Percentiles rank a stretch among this genome's conserved stretches.
Conservation (phyloP, 2,113 vertebrate genomes). For the Scolopax mira region DNA sequence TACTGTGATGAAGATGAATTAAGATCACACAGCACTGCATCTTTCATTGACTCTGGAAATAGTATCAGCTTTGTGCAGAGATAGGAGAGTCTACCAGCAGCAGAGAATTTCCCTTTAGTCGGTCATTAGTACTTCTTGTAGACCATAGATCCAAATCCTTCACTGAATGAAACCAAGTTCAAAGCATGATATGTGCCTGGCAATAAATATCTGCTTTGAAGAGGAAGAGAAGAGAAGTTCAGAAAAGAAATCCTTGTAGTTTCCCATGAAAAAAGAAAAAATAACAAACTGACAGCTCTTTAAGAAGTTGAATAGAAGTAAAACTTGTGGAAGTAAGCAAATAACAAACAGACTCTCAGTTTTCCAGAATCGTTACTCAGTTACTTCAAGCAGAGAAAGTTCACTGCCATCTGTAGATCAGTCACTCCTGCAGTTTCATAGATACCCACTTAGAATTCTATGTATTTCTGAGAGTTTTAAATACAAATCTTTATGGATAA, state of each 20-base stretch:
- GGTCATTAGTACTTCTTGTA: slow-evolving; percentile 25
- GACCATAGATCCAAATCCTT: slow-evolving; percentile 29
- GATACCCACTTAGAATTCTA: background rate
- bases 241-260: background rate
- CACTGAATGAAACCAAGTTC: slow-evolving; percentile 18
- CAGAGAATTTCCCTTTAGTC: background rate
- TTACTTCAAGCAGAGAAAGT: background rate
- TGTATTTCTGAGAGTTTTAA: slow-evolving; percentile 6
- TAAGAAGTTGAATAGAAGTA: background rate
- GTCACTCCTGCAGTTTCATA: background rate
- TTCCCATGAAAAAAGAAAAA: background rate
- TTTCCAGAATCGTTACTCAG: background rate
- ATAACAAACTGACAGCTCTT: background rate
- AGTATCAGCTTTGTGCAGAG: background rate
- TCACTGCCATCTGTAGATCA: background rate
- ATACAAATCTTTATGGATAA: background rate
- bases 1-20: background rate
- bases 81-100: background rate
- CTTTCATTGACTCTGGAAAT: slow-evolving; percentile 20
- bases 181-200: background rate
- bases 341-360: background rate
- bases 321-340: slow-evolving; percentile 13
- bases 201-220: slow-evolving; percentile 18
- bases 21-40: background rate
- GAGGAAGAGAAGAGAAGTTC: background rate